Base-by-base conservation (phyloP, 1,140 invertebrate species). In the Temnothorax longispinosus region DNA sequence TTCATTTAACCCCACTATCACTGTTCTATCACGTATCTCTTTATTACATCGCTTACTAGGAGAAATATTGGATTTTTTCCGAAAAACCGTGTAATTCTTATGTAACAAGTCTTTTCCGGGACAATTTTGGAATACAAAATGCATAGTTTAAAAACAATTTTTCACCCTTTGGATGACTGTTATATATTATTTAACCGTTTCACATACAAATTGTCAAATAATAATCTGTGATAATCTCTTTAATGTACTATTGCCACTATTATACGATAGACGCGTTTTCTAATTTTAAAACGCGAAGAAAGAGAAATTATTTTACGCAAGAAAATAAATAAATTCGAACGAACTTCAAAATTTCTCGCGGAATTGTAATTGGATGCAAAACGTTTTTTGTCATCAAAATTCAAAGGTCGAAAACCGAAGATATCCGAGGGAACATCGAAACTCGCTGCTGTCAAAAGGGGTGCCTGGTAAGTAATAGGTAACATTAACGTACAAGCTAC, bases 401-500 rank as follows among this genome's bases (percentile, higher is more conserved):
- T 72, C 35, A n/a, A 65, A 52, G 54, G 47, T 41, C 3, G 44
- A 56, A 69, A 74, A 47, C 60, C 38, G 52, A 77, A 50, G 76
- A 85, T 84, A 58, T 58, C 58, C 50, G 62, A 82, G 60, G 56
- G 21, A 84, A 56, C 54, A 84, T 84, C 54, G 69, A 62, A 62
- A 81, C 41, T 77, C 71, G 21, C 54, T 38, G 85, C 87, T 87
- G 78, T 88, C 75, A 74, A 82, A 65, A 82, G 50, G 60, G 54
- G 54, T 60, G 56, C 62, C 84, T 27, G 85, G 74, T 93, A 92
- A 93, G 90, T 93, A 93, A 93, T 93, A 89, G 92, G 64, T 86
- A 60, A 78, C 90, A 93, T 93, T 93, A 93, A 86, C 88, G 88
- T 93, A 93, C 92, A 92, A 91, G 90, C 87, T 67, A 85, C 81